Evolutionary conservation across 2,888 invertebrate species (phyloP), one percentile per base, ranked within the genome.

Genomic region (Archips xylosteana): DNA sequence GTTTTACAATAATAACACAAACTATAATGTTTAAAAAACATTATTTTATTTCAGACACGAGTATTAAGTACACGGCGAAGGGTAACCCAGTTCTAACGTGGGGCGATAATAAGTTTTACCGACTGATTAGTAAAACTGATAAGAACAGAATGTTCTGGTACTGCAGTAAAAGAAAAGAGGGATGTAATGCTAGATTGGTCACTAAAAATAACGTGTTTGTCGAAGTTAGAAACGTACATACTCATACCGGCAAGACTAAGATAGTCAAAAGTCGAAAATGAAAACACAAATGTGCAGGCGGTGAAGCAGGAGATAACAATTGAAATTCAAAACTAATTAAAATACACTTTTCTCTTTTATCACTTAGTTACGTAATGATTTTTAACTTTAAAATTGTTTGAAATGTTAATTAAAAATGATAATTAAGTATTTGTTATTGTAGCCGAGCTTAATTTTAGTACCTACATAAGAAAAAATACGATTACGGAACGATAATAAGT

Each of bases 121-220:
- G 69, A 9, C 0, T 61, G 8, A 8, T 13, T 3, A 42, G 45
- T 13, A 6, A 13, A 15, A 15, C 12, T 1, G 36, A 34, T 6
- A 36, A 60, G n/a, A 2, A 32, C 2, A 62, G 70, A 32, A 45
- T 42, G 62, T 15, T 45, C n/a, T 70, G 70, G 70, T 70, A 70
- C 12, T 70, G 62, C 62, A 32, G 49, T 1, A 63, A 70, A 42
- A 51, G 23, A 45, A 0, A 0, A 0, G 10, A 1, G 0, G 70
- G 70, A n/a, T 70, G 70, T 32, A 70, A 45, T 34, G 62, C 62
- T 42, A 62, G 42, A 45, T 9, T 70, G 39, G 15, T 70, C 10
- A 70, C 70, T n/a, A 51, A 34, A 42, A 51, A 70, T 32, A 42
- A 60, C 62, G 45, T 49, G 34, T 70, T 70, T 36, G 54, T 62